Conservation (phyloP, 2,888 invertebrate genomes). For the Drosophila infuscata region DNA sequence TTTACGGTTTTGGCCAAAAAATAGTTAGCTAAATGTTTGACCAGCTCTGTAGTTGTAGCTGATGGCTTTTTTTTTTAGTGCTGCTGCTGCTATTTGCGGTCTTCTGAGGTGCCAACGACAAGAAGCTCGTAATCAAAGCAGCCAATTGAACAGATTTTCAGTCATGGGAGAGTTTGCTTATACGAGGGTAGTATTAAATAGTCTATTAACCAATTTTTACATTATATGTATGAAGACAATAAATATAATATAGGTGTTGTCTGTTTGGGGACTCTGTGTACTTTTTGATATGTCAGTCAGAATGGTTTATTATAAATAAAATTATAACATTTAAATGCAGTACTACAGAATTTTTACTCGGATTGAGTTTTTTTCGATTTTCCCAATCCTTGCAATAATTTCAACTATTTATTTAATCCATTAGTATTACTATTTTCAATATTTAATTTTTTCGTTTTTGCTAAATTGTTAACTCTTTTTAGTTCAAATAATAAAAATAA, state of each 20-base stretch:
- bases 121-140: constrained; percentile 52
- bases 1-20: constrained; percentile 42
- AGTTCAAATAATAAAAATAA: not conserved
- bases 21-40: constrained; percentile 70
- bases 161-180: constrained; percentile 4
- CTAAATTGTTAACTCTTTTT: too few species aligned
- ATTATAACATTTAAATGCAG: not conserved
- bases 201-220: constrained; percentile 18
- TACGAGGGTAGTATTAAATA: constrained; percentile 23
- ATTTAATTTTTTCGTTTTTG: not conserved
- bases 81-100: too few species aligned
- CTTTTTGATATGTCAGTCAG: not conserved
- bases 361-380: not conserved
- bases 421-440: not conserved
- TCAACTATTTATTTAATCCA: not conserved
- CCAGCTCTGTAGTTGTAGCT: constrained; percentile 50
- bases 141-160: constrained; percentile 60
- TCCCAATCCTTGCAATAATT: not conserved
- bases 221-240: not conserved
- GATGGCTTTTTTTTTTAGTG: constrained; percentile 13
- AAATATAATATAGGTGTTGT: constrained; percentile 8
- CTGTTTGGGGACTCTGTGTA: not conserved
- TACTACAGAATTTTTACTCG: too few species aligned
- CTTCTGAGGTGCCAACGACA: constrained; percentile 12
- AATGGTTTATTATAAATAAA: not conserved